A percentile compares a stretch with the other conserved stretches of the same genome.
Evolutionary conservation across 1,140 invertebrate genomes (phyloP).

Genomic region (Adoxophyes honmai): DNA sequence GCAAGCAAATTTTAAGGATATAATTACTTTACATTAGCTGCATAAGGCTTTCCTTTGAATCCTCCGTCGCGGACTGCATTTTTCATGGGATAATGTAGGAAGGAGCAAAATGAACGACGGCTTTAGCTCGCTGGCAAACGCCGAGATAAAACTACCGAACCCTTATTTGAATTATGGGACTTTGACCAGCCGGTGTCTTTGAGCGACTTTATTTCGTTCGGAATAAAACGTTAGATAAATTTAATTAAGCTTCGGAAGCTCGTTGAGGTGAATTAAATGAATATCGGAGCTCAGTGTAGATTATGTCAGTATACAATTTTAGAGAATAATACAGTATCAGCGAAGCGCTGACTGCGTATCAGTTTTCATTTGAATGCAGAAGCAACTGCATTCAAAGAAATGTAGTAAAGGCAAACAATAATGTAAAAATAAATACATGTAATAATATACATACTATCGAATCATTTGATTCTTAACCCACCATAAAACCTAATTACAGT

Average conservation of each 20-base stretch:
- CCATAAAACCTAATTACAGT: no score
- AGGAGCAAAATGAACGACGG: conserved; percentile 39
- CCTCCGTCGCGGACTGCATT: conserved; percentile 29
- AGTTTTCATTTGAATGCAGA: no score
- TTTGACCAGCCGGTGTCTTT: conserved; percentile 29
- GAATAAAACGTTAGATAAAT: conserved; percentile 15
- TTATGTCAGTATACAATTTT: no score
- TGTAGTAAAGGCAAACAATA: no score
- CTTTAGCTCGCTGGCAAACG: conserved; percentile 35
- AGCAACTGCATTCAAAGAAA: no score
- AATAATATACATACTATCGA: no score
- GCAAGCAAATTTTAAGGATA: neutral
- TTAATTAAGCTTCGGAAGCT: conserved; percentile 15
- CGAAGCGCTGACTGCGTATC: no score
- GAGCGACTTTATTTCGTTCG: conserved; percentile 9
- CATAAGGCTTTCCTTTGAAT: conserved; percentile 29
- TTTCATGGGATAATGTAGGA: conserved; percentile 32
- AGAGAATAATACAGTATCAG: no score
- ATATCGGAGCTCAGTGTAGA: neutral
- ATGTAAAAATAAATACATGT: no score
- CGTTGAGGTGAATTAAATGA: conserved; percentile 14
- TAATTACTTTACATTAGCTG: conserved; percentile 8
- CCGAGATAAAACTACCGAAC: conserved; percentile 41
- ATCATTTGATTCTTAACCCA: no score
- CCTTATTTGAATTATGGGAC: conserved; percentile 44